phyloP scores from a whole-genome alignment of 2,888 invertebrate species.

The Taphrorychus bicolor region DNA sequence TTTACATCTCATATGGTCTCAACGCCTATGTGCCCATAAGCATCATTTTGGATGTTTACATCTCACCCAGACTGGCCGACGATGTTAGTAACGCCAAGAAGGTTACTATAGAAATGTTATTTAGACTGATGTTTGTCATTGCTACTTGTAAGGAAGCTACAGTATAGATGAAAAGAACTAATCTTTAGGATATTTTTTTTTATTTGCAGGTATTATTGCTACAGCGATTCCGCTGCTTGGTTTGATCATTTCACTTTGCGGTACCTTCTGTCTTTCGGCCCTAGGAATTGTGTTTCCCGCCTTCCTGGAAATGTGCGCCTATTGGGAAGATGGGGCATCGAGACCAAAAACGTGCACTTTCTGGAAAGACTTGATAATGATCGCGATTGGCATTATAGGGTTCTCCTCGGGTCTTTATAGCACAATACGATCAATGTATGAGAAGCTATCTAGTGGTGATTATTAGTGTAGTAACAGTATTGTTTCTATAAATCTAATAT shows the following conservation, averaged over 20 bases:
- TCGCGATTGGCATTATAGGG: conserved; percentile 63
- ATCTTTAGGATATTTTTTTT: conserved; percentile 31
- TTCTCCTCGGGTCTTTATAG: conserved; percentile 66
- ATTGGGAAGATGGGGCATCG: conserved; percentile 67
- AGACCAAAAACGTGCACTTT: conserved; percentile 61
- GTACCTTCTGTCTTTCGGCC: conserved; percentile 75
- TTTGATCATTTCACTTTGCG: conserved; percentile 77
- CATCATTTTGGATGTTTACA: conserved; percentile 71
- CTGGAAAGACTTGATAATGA: conserved; percentile 62
- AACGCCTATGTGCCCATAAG: conserved; percentile 90
- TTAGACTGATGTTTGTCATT: conserved; percentile 55
- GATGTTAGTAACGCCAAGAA: conserved; percentile 48
- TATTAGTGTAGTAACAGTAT: too few species aligned
- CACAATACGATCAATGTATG: conserved; percentile 62
- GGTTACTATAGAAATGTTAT: conserved; percentile 54
- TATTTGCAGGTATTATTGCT: conserved; percentile 71
- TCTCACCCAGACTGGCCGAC: conserved; percentile 52
- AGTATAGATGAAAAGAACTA: not conserved
- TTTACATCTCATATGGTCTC: conserved; percentile 83
- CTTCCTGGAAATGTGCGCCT: conserved; percentile 74
- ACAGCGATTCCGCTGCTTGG: conserved; percentile 73
- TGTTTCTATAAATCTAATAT: too few species aligned
- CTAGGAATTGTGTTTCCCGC: conserved; percentile 79
- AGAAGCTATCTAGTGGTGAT: conserved; percentile 37
- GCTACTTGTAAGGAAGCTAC: conserved; percentile 57